phyloP scores from a whole-genome alignment of 2,888 invertebrate genomes.

The Thecophora atra region DNA sequence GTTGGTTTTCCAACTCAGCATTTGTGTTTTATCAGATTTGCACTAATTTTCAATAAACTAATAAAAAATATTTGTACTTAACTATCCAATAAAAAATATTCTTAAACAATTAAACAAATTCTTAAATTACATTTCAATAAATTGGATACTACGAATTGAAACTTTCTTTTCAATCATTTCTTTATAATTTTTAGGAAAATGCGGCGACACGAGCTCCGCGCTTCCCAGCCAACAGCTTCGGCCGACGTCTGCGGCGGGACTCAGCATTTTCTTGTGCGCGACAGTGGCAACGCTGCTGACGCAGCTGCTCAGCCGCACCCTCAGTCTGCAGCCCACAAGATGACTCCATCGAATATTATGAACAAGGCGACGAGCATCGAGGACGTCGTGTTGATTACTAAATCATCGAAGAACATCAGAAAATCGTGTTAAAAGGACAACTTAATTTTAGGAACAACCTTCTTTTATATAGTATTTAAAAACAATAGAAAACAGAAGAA shows the following conservation, averaged over 20 bases:
- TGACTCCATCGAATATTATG: constrained; percentile 21
- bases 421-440: neutral
- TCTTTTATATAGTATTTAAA: constrained; percentile 16
- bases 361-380: neutral
- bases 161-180: neutral
- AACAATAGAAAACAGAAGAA: constrained; percentile 6
- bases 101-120: no score
- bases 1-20: no score
- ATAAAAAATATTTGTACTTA: neutral
- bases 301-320: constrained; percentile 3
- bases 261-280: neutral
- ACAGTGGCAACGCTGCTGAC: constrained; percentile 8
- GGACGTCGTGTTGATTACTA: neutral
- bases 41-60: neutral
- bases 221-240: neutral
- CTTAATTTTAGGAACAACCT: neutral
- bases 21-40: neutral
- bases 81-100: no score
- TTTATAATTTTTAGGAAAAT: constrained; percentile 56
- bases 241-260: neutral
- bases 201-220: constrained; percentile 56
- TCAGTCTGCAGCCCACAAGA: constrained; percentile 10
- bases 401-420: neutral
- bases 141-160: neutral
- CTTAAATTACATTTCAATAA: no score